Evolutionary conservation across 1,140 invertebrate species (phyloP), one percentile per base, ranked within the genome.

Genomic region (Cryptotermes secundus): DNA sequence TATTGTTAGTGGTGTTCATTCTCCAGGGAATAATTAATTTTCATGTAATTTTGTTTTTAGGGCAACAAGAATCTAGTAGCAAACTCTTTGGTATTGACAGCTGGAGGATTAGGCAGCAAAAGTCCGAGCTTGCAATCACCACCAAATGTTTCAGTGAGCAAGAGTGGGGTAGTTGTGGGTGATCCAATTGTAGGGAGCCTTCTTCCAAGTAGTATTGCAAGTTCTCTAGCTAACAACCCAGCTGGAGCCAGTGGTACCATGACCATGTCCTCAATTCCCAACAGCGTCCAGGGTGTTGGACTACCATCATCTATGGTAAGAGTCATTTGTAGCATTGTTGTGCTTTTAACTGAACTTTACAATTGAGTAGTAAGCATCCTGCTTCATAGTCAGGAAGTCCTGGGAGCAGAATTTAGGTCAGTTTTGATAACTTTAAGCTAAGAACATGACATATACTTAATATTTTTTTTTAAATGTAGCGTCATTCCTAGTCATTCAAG

Each of bases 71-170:
- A 91, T 89, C 91, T 96, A 90, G 93, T 95, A 82, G 91, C 93
- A 85, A 95, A 95, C 87, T 90, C 92, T 85, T 90, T 94, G 86
- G 93, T 93, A 34, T 92, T 95, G 91, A 91, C 92, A 81, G 92
- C 93, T 88, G 94, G 93, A 88, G 93, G 93, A 86, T 91, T 96
- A 88, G 94, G 94, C 85, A 96, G 92, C 89, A 96, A 96, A 88
- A 96, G 94, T 89, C 94, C 94, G 80, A 96, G 94, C 87, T 90
- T 96, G 88, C 95, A 96, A 89, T 96, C 95, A 79, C 95, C 95
- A 81, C 95, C 95, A 22, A 96, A 96, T 88, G 94, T 95, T 84
- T 92, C 92, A 35, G 92, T 93, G 31, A 92, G 92, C 42, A 93
- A 93, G 87, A 87, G 88, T 80, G 85, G 86, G 80, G 87, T 86